These are phyloP conservation scores for Aphaenogaster rudis DNA, from an alignment of 1,140 invertebrate species.

Conservation along the genomic window DNA sequence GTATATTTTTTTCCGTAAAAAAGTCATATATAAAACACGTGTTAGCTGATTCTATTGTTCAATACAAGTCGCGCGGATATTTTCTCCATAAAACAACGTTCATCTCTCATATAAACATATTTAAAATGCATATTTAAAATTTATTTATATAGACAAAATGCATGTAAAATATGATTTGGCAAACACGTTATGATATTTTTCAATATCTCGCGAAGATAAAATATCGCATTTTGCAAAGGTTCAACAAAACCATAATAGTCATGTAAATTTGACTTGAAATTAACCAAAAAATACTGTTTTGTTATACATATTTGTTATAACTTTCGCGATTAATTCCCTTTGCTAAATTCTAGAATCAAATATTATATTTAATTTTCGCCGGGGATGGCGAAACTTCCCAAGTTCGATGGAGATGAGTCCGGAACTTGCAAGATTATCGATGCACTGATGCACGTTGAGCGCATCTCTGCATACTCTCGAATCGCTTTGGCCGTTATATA, in stretches of 20 bases:
- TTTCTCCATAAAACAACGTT: slow-evolving; percentile 15
- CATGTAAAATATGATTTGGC: background rate
- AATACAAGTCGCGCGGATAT: slow-evolving; percentile 31
- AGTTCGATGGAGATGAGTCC: background rate
- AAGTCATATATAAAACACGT: slow-evolving; percentile 22
- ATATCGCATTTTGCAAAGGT: background rate
- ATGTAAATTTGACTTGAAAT: background rate
- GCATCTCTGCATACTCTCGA: background rate
- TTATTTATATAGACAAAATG: background rate
- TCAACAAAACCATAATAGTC: background rate
- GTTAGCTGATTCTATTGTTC: slow-evolving; percentile 43
- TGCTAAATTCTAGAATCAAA: background rate
- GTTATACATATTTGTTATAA: background rate
- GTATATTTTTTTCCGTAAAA: slow-evolving; percentile 45
- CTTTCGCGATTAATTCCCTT: background rate
- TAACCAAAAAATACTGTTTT: background rate
- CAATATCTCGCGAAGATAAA: background rate
- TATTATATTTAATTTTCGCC: background rate
- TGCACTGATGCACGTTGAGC: background rate
- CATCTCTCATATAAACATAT: background rate
- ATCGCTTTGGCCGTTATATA: background rate
- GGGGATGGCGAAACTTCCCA: background rate
- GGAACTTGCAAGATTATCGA: slow-evolving; percentile 4
- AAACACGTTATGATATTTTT: background rate
- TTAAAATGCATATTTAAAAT: background rate